These are phyloP conservation scores for Troilus luridus DNA, from an alignment of 2,888 invertebrate species.

Conservation along the genomic window DNA sequence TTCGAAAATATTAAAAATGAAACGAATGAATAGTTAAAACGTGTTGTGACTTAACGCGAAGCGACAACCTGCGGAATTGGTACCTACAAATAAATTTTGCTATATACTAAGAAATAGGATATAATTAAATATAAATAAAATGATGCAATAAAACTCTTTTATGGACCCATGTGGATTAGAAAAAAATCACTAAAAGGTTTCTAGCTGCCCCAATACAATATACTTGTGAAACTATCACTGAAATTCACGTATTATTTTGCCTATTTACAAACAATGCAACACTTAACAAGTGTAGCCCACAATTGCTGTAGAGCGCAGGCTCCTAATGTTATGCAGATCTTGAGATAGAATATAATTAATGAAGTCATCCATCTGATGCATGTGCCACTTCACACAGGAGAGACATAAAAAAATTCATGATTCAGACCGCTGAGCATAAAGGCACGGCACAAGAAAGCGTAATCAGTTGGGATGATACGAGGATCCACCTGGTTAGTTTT, in stretches of 20 bases:
- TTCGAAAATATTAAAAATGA: no score
- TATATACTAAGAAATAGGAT: no score
- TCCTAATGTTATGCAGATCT: neutral
- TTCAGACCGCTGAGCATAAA: neutral
- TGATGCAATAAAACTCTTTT: no score
- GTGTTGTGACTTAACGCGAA: no score
- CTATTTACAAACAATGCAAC: neutral
- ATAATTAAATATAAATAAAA: no score
- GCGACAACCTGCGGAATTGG: no score
- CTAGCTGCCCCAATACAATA: no score
- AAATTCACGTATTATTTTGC: neutral
- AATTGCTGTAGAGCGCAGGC: neutral
- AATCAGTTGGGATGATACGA: neutral
- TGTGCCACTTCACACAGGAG: neutral
- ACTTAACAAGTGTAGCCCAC: neutral
- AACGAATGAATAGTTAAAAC: no score
- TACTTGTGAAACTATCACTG: neutral
- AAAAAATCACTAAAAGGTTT: no score
- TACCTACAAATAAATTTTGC: no score
- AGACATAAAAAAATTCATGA: constrained; percentile 18
- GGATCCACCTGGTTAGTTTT: neutral
- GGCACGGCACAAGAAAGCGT: neutral
- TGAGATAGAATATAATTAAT: neutral
- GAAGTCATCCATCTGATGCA: constrained; percentile 12
- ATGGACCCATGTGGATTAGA: no score